Base-by-base conservation (phyloP, 2,113 vertebrate genomes). In the Phylloscopus trochiloides region DNA sequence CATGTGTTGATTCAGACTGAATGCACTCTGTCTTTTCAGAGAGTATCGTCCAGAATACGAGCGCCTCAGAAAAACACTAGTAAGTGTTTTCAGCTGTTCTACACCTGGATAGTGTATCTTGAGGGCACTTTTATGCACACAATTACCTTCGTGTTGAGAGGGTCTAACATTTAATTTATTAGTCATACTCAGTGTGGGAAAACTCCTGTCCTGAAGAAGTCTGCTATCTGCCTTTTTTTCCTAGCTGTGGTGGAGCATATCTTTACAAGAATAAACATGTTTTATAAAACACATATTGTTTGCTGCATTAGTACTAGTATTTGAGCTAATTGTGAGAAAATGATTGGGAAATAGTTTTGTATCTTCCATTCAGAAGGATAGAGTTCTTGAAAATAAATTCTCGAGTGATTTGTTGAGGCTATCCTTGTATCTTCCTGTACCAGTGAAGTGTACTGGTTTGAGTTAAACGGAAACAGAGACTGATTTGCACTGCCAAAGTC, bases 1-100 rank as follows among this genome's bases (percentile, higher is more conserved):
- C 3, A 3, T 25, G 7, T 47, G 14, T 74, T 59, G 40, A 6
- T 79, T 86, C n/a, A 68, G 20, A 58, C 38, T 55, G 68, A 67
- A 26, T 20, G 18, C 10, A 12, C 22, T 63, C 6, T 68, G 0
- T 88, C 43, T 95, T 88, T 94, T 45, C 95, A 99, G 99, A 72
- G 99, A 99, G 12, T 99, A 99, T 89, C 98, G 98, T 17, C 99
- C 99, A 6, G 99, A 99, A 71, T 99, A 99, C 15, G 98, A 99
- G 54, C 97, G 99, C 38, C 98, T 99, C 73, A 98, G 97, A 63
- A 98, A 94, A 92, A 97, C 98, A 61, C 92, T 99, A 97, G 99
- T 99, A 96, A 98, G 98, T 96, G 38, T 21, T 74, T 54, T 26
- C 50, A 73, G 24, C 29, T 61, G 0, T 17, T 70, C 18, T 24